Base-by-base conservation (phyloP, 1,140 invertebrate species). In the Thrips palmi region DNA sequence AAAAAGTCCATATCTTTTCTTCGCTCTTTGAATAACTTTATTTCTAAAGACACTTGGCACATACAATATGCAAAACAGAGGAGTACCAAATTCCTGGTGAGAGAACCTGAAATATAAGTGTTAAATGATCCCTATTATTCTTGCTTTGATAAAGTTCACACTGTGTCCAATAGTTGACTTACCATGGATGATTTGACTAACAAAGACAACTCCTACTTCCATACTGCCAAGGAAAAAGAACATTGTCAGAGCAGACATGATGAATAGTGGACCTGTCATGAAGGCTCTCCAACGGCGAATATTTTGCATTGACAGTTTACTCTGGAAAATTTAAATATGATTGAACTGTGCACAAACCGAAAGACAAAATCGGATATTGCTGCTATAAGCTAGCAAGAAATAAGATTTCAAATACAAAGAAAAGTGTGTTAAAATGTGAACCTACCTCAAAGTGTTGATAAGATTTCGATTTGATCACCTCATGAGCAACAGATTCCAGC, bases 221-320 rank as follows among this genome's bases (percentile, higher is more conserved):
- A 58, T 59, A 1, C 77, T 78, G 43, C 69, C 76, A 58, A 88
- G 81, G 50, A 89, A 86, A 56, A 80, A 86, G 51, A 84, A 82
- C 59, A 83, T 86, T 2, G 82, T 84, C 45, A 85, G 64, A 4
- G 74, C 74, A 8, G 82, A 84, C 40, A 85, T 56, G 10, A 74
- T 67, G 42, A 85, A 64, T 18, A 87, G 55, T 20, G 80, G 80
- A 19, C 73, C 63, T 39, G 71, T 65, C 37, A 79, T 48, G 2
- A 74, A 38, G 34, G 74, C 80, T 51, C 72, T 62, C 25, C 82
- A 58, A 44, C 80, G 59, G 39, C 65, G 58, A 22, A 49, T 45
- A 37, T 62, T 60, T 49, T 47, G 51, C 34, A 45, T 56, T 48
- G 51, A 63, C 50, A 52, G 44, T 45, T 43, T 53, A 46, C 32